Percentiles rank a stretch among this genome's conserved stretches.
These are phyloP conservation scores for Ametastegia equiseti DNA, from an alignment of 2,888 invertebrate genomes.

Conservation along the genomic window DNA sequence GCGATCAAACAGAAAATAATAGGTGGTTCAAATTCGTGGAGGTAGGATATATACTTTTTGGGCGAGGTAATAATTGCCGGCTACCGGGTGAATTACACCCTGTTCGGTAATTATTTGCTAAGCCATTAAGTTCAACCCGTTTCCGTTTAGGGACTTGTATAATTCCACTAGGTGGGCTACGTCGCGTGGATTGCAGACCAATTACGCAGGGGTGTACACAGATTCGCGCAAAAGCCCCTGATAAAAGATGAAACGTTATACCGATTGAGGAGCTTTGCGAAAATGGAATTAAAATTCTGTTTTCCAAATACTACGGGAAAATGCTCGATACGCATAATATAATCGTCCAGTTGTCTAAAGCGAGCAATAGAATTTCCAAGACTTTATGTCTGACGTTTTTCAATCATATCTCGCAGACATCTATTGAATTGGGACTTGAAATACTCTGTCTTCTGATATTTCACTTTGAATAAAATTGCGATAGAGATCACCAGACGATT, in stretches of 20 bases:
- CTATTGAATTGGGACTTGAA: too few species aligned
- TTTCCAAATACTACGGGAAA: too few species aligned
- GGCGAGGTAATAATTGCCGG: not conserved
- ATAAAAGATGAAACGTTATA: not conserved
- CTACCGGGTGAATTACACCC: not conserved
- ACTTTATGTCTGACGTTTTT: too few species aligned
- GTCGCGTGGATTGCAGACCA: not conserved
- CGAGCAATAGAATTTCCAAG: too few species aligned
- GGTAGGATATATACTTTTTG: not conserved
- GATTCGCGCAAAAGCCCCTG: not conserved
- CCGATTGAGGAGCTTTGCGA: too few species aligned
- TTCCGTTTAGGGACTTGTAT: not conserved
- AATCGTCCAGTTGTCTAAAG: too few species aligned
- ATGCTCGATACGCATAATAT: too few species aligned
- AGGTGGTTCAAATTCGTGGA: not conserved
- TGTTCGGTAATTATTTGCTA: not conserved
- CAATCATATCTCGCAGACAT: too few species aligned
- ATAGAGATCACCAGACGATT: too few species aligned
- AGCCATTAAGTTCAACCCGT: not conserved
- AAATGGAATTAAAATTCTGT: too few species aligned
- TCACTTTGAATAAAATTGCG: too few species aligned
- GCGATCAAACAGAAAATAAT: not conserved
- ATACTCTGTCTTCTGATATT: too few species aligned
- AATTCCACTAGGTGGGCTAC: not conserved
- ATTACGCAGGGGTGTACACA: not conserved